These are phyloP conservation scores for Enteromius treurensis DNA, from an alignment of 2,797 vertebrate genomes.

Conservation along the genomic window DNA sequence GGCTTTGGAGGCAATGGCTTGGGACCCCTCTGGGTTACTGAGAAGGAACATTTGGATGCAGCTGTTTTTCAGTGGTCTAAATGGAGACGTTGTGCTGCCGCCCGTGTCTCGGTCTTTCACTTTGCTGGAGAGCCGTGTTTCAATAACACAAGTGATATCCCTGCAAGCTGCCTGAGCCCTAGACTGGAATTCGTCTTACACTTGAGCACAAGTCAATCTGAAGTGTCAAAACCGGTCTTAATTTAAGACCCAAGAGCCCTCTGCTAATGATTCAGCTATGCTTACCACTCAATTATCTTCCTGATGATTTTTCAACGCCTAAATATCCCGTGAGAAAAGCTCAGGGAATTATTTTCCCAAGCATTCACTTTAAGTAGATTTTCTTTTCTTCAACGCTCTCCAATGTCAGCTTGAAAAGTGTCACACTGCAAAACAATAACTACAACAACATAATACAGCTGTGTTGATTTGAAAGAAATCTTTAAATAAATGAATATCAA, in stretches of 20 bases:
- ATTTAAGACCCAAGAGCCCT: slow-evolving; percentile 72
- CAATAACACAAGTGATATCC: slow-evolving; percentile 33
- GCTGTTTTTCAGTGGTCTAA: slow-evolving; percentile 70
- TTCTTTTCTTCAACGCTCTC: not conserved
- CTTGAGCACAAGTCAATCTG: slow-evolving; percentile 64
- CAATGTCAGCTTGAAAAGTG: not conserved
- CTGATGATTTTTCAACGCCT: slow-evolving; percentile 61
- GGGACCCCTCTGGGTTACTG: slow-evolving; percentile 62
- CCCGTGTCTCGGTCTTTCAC: slow-evolving; percentile 44
- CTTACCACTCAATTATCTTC: slow-evolving; percentile 77
- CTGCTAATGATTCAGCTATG: slow-evolving; percentile 67
- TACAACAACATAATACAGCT: not conserved
- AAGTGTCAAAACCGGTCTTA: slow-evolving; percentile 74
- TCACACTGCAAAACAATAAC: not conserved
- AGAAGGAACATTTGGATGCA: slow-evolving; percentile 69
- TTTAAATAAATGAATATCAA: not conserved
- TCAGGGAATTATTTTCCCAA: slow-evolving; percentile 34
- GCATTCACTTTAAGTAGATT: slow-evolving; percentile 1
- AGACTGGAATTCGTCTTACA: slow-evolving; percentile 70
- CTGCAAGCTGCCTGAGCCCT: slow-evolving; percentile 64
- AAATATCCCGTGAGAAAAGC: slow-evolving; percentile 67
- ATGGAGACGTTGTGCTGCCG: slow-evolving; percentile 74
- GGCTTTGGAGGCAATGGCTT: slow-evolving; percentile 46
- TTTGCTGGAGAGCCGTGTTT: slow-evolving; percentile 28
- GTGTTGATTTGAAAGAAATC: not conserved